Percentiles rank a stretch among this genome's conserved stretches.
phyloP scores from a whole-genome alignment of 2,888 invertebrate genomes.

The Sesia apiformis region DNA sequence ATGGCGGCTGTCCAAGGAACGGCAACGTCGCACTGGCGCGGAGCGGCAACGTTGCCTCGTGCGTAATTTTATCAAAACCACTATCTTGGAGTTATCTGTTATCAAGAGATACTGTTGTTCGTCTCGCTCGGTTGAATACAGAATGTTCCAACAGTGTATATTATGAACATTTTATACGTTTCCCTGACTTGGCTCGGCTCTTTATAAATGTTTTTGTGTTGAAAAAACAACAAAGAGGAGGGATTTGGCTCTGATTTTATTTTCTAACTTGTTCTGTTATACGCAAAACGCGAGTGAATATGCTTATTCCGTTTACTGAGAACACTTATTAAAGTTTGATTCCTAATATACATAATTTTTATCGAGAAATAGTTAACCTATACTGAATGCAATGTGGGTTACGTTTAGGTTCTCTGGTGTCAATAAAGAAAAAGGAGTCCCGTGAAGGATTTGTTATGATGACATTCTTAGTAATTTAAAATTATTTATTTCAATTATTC shows the following conservation, averaged over 20 bases:
- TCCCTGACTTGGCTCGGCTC: slow-evolving; percentile 5
- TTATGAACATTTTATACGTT: background rate
- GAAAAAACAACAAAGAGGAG: slow-evolving; percentile 17
- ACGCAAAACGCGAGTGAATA: too few species aligned
- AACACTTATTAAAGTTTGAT: too few species aligned
- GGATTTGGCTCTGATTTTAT: slow-evolving; percentile 12
- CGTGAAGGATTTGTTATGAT: too few species aligned
- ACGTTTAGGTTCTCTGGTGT: too few species aligned
- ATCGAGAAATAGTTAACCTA: too few species aligned
- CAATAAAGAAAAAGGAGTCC: too few species aligned
- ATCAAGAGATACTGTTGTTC: slow-evolving; percentile 23
- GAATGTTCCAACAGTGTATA: background rate
- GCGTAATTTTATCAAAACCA: slow-evolving; percentile 58
- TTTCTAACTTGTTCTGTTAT: too few species aligned
- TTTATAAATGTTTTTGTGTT: slow-evolving; percentile 12
- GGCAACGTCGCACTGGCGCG: slow-evolving; percentile 42
- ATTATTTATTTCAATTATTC: too few species aligned
- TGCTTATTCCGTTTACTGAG: too few species aligned
- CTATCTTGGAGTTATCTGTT: slow-evolving; percentile 39
- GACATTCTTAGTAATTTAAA: too few species aligned
- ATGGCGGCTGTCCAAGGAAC: slow-evolving; percentile 39
- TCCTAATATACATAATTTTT: too few species aligned
- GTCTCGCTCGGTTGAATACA: slow-evolving; percentile 12
- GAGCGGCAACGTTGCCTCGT: slow-evolving; percentile 46
- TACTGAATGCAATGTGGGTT: too few species aligned